Base-by-base conservation (phyloP, 2,113 vertebrate genomes). In the Willisornis vidua region DNA sequence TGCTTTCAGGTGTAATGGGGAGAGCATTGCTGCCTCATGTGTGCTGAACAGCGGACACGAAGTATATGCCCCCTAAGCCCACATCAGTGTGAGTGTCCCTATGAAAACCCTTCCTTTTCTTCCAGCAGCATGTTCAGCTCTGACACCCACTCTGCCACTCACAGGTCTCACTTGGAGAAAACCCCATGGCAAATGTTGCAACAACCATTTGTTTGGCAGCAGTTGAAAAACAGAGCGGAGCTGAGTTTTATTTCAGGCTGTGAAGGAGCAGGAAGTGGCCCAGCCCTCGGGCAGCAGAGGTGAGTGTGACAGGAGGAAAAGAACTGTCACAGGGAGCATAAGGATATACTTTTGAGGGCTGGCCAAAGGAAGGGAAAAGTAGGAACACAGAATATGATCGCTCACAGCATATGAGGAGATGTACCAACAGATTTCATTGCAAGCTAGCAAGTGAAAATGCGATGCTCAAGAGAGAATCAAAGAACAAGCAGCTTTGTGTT, bases 131-230 rank as follows among this genome's bases (percentile, higher is more conserved):
- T 0, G 9, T 45, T 51, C 79, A 66, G 66, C 72, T 75, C 58
- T 1, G 2, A 41, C 62, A 62, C 37, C 45, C 22, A 19, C 57
- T 23, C 33, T 65, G 49, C 58, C 1, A 2, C 37, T 76, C 58
- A 48, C 43, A 39, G 0, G 0, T 17, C 35, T 33, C 0, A 0
- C 71, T 49, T 2, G 2, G 31, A 85, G 71, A 37, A 94, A 87
- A 35, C 19, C 37, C 54, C 0, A 0, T 66, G 14, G 71, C 74
- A 71, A 80, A 66, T 13, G 31, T 15, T 3, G 2, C 26, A 43
- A 41, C 88, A 80, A 45, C 37, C 8, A 1, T 57, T 57, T 65
- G 22, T 66, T 51, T 46, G n/a, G 45, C n/a, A 15, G 70, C 1
- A 26, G 26, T 55, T 31, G 66, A 72, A 57, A 63, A 41, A 49